Evolutionary conservation across 2,888 invertebrate species (phyloP), one percentile per base, ranked within the genome.

Genomic region (Rhagium mordax): DNA sequence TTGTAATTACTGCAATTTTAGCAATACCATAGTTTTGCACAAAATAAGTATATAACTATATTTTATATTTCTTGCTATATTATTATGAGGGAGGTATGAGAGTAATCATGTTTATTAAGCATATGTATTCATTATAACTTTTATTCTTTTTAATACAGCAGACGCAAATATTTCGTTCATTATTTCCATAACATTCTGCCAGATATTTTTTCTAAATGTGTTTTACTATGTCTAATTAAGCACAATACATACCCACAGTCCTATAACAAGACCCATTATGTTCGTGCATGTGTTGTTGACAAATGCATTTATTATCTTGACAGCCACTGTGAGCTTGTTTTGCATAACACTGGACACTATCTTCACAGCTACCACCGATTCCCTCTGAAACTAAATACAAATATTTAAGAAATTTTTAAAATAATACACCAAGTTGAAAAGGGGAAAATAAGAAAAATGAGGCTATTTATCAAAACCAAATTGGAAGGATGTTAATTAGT

Each of bases 281-380:
- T 61, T 74, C 74, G 69, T 84, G 83, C 76, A 80, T 82, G 21
- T 78, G 72, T 20, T 81, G 73, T 62, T 77, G 76, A 70, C 86
- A 86, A 53, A 72, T 75, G 33, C 86, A 86, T 76, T 78, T 81
- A 18, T 80, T 75, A 60, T 79, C 64, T 61, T 73, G 75, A 77
- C 86, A 86, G n/a, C 64, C 74, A 18, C 81, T 78, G 65, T 77
- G 72, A 10, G 78, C 71, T 33, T 75, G 77, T 64, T 75, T 79
- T 3, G 64, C 57, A 53, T 75, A 74, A 74, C 86, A 86, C 73
- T 86, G 85, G 8, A 73, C 71, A 59, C 78, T 78, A 67, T 86
- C 85, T 57, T 80, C 77, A 67, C 86, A 86, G 21, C 57, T 57
- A 60, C 73, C 78, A 41, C 79, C 80, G 48, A 86, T 62, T 24